Percentiles rank a stretch among this genome's conserved stretches.
Evolutionary conservation across 1,140 invertebrate species (phyloP).

Genomic region (Drosophila kurseongensis): DNA sequence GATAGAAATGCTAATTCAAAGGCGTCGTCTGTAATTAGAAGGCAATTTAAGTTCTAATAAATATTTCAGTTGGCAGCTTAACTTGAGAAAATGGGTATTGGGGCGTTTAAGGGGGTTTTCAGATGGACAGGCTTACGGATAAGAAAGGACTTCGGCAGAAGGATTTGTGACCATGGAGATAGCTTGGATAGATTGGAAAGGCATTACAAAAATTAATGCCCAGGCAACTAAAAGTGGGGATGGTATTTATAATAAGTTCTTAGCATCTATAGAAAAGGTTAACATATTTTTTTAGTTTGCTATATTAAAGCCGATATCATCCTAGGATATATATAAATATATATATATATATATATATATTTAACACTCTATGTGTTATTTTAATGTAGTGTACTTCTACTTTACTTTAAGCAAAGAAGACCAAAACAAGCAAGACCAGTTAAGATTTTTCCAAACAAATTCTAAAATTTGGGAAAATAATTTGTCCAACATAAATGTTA

Average conservation of each 20-base stretch:
- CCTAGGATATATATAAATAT: no score
- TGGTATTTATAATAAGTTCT: no score
- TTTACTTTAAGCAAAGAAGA: no score
- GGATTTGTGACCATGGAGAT: slow-evolving; percentile 42
- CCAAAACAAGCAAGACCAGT: no score
- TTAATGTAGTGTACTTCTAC: no score
- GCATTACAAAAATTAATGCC: not conserved
- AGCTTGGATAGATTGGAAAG: slow-evolving; percentile 2
- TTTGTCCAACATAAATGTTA: not conserved
- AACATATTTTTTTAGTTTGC: no score
- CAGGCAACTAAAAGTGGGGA: no score
- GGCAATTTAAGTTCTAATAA: slow-evolving; percentile 77
- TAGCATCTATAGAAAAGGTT: no score
- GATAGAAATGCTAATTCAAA: slow-evolving; percentile 67
- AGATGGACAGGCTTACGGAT: slow-evolving; percentile 3
- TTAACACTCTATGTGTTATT: no score
- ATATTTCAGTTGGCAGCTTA: slow-evolving; percentile 69
- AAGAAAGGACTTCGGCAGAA: slow-evolving; percentile 1
- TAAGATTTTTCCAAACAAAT: no score
- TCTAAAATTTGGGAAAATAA: not conserved
- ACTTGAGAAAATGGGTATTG: slow-evolving; percentile 10
- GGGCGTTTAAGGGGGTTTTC: not conserved
- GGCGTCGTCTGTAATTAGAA: slow-evolving; percentile 73
- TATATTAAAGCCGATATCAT: no score
- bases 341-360: no score